Evolutionary conservation across 2,888 invertebrate species (phyloP).

Genomic region (Pristionchus fissidentatus): DNA sequence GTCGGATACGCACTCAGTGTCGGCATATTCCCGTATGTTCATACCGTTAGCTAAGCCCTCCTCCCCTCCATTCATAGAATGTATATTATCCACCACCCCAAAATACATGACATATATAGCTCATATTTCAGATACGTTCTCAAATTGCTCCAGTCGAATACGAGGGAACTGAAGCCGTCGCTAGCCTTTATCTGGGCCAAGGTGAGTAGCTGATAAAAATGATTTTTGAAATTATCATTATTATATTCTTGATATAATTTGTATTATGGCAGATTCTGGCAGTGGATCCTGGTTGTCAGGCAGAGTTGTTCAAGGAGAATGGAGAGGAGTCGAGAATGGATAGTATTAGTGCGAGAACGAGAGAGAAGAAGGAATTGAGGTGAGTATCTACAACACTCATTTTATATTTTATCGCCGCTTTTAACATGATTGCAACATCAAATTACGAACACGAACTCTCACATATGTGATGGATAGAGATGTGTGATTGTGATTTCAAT

Average conservation of each 20-base stretch:
- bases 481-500: neutral
- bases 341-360: neutral
- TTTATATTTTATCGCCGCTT: neutral
- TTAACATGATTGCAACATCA: neutral
- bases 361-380: constrained; percentile 49
- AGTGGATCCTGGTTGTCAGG: constrained; percentile 94
- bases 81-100: too few relatives aligned
- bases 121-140: constrained; percentile 77
- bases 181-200: constrained; percentile 99
- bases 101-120: neutral
- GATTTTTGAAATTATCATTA: too few relatives aligned
- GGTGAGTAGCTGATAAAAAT: constrained; percentile 33
- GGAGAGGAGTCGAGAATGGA: constrained; percentile 51
- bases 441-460: too few relatives aligned
- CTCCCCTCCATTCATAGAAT: too few relatives aligned
- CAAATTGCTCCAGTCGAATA: constrained; percentile 87
- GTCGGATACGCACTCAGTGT: constrained; percentile 90
- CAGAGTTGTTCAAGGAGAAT: constrained; percentile 81
- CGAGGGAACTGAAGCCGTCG: constrained; percentile 87
- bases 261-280: constrained; percentile 82
- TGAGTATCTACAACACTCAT: neutral
- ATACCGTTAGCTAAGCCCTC: neutral
- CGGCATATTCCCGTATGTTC: constrained; percentile 98
- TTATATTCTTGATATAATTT: neutral
- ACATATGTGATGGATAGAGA: too few relatives aligned